Base-by-base conservation (phyloP, 2,888 invertebrate species). In the Apotomis betuletana region DNA sequence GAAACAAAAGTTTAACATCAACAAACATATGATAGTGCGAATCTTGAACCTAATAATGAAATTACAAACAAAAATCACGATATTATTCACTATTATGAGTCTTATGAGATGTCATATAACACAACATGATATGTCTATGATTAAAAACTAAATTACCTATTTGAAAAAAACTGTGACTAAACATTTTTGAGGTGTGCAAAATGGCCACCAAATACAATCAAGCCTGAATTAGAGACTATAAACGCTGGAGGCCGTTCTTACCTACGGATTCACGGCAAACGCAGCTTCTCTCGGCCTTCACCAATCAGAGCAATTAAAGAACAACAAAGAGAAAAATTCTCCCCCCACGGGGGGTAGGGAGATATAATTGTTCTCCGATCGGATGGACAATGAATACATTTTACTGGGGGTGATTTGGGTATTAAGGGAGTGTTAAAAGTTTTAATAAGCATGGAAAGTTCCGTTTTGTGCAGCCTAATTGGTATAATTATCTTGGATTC, bases 291-390 rank as follows among this genome's bases (percentile, higher is more conserved):
- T 84, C 85, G 81, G 83, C 81, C 84, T 82, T 84, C 85, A 87
- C 88, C 90, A 90, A 90, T 90, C 90, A 88, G 83, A 87, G 86
- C 89, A 90, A 90, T 90, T 90, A 89, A 87, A 85, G 84, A 80
- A 86, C 82, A 86, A 85, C 84, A 85, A 86, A 87, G 85, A 80
- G 83, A 84, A 89, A 86, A 88, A 85, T 80, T 78, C 79, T 80
- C 80, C 78, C 77, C 80, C 75, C 73, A 77, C 77, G 73, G 74
- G 74, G 75, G 75, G 74, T 78, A 76, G 79, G 79, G 80, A 81
- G 82, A 76, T 80, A 79, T 83, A 85, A 87, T 86, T 87, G 85
- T 82, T 81, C 73, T 69, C 58, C 63, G 64, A 59, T 59, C 70
- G 51, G 57, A 58, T 58, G 64, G 44, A 64, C 59, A 64, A 64